phyloP scores from a whole-genome alignment of 1,140 invertebrate species.

The Glossosoma conforme region DNA sequence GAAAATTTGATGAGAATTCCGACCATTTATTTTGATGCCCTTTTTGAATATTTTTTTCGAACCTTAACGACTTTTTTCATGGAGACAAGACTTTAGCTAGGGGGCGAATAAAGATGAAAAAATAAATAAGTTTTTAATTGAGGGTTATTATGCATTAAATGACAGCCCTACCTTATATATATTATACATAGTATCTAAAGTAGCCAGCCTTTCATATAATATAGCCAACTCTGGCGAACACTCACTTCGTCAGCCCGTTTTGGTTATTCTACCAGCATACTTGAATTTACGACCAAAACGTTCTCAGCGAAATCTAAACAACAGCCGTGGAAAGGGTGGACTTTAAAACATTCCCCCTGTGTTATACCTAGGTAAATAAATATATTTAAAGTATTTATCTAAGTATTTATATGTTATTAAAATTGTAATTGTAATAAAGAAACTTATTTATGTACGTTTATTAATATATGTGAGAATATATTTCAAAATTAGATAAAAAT shows the following conservation, averaged over 20 bases:
- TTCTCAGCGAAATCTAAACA: slow-evolving; percentile 29
- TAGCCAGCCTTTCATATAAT: neutral
- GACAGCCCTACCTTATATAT: no score
- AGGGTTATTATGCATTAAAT: no score
- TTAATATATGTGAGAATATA: neutral
- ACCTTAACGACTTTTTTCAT: no score
- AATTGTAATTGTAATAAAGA: neutral
- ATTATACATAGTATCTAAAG: no score
- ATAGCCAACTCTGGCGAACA: slow-evolving; percentile 8
- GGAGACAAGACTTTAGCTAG: no score
- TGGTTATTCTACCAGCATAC: slow-evolving; percentile 20
- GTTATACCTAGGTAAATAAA: neutral
- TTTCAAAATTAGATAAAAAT: neutral
- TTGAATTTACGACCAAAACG: slow-evolving; percentile 25
- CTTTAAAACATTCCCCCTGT: slow-evolving; percentile 11
- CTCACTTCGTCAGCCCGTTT: slow-evolving; percentile 15
- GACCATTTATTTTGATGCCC: no score
- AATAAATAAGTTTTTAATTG: no score
- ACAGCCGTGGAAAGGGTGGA: slow-evolving; percentile 7
- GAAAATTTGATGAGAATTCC: no score
- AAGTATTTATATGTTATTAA: neutral
- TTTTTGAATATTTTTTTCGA: no score
- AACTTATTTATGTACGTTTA: neutral
- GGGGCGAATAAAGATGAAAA: no score
- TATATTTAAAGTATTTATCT: neutral